Conservation (phyloP, 2,888 invertebrate genomes). For the Agonum fuliginosum region DNA sequence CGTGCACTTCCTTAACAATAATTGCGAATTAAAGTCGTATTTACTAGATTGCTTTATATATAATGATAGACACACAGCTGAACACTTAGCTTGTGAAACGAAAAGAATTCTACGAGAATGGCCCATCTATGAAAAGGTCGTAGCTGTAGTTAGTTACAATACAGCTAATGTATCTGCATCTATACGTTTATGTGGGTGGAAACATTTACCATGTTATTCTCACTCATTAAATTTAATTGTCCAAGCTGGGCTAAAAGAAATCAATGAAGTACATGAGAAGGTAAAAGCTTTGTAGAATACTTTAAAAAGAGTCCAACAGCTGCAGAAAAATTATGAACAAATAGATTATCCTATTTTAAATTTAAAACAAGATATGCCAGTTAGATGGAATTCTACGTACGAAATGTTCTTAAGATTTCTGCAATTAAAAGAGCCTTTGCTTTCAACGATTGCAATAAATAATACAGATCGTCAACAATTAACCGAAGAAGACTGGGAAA, state of each 20-base stretch:
- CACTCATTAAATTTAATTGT: slow-evolving; percentile 66
- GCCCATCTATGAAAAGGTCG: slow-evolving; percentile 65
- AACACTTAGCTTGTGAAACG: slow-evolving; percentile 64
- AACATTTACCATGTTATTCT: slow-evolving; percentile 65
- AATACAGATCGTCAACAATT: slow-evolving; percentile 10
- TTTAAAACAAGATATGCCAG: slow-evolving; percentile 39
- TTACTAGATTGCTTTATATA: slow-evolving; percentile 63
- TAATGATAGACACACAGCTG: slow-evolving; percentile 63
- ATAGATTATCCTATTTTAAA: slow-evolving; percentile 34
- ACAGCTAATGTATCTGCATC: slow-evolving; percentile 66
- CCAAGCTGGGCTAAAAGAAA: slow-evolving; percentile 59
- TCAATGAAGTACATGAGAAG: not conserved
- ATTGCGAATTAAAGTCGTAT: slow-evolving; percentile 64
- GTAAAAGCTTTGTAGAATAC: slow-evolving; percentile 38
- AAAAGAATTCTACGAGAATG: slow-evolving; percentile 64
- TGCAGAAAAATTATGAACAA: not conserved
- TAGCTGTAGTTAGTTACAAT: slow-evolving; percentile 65
- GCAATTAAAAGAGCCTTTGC: slow-evolving; percentile 27
- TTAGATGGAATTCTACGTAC: slow-evolving; percentile 42
- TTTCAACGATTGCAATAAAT: slow-evolving; percentile 22
- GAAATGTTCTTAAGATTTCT: slow-evolving; percentile 30
- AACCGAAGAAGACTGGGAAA: slow-evolving; percentile 32
- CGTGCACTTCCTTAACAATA: slow-evolving; percentile 63
- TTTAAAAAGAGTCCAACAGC: slow-evolving; percentile 48
- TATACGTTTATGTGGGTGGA: slow-evolving; percentile 60